A percentile compares a stretch with the other conserved stretches of the same genome.
phyloP scores from a whole-genome alignment of 2,888 invertebrate genomes.

The Eristalis pertinax region DNA sequence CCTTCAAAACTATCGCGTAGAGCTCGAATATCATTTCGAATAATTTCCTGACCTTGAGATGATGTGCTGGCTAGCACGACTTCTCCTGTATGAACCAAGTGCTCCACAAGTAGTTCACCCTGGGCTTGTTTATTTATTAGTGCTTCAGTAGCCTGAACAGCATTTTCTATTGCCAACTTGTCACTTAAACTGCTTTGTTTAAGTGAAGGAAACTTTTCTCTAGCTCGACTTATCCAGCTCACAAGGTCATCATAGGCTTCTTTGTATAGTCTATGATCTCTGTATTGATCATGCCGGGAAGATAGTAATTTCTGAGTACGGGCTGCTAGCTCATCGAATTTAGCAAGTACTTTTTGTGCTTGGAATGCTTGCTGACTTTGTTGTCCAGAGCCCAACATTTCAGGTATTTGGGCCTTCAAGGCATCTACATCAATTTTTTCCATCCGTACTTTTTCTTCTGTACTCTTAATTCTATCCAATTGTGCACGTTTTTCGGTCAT shows the following conservation, averaged over 20 bases:
- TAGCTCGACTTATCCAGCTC: conserved; percentile 92
- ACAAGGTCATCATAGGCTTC: conserved; percentile 95
- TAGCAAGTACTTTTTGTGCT: conserved; percentile 92
- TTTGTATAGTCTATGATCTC: conserved; percentile 93
- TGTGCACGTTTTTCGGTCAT: conserved; percentile 93
- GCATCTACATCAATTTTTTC: conserved; percentile 95
- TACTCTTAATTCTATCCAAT: conserved; percentile 90
- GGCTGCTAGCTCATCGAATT: conserved; percentile 90
- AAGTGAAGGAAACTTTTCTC: conserved; percentile 93
- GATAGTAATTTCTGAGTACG: conserved; percentile 88
- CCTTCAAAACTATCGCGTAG: conserved; percentile 92
- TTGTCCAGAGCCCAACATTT: conserved; percentile 93
- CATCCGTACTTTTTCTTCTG: conserved; percentile 93
- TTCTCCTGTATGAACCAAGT: conserved; percentile 92
- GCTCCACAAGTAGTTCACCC: conserved; percentile 93
- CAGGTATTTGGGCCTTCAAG: conserved; percentile 90
- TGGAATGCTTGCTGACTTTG: conserved; percentile 91
- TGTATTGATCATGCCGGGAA: conserved; percentile 92
- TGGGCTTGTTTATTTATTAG: conserved; percentile 94
- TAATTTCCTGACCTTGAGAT: conserved; percentile 88
- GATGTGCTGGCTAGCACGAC: conserved; percentile 93
- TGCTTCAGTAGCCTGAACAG: conserved; percentile 92
- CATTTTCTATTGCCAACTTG: conserved; percentile 93
- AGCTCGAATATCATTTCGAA: conserved; percentile 92
- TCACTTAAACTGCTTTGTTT: conserved; percentile 93